These are phyloP conservation scores for Poeciliopsis paucimaculata DNA, from an alignment of 2,797 vertebrate species.

Conservation along the genomic window DNA sequence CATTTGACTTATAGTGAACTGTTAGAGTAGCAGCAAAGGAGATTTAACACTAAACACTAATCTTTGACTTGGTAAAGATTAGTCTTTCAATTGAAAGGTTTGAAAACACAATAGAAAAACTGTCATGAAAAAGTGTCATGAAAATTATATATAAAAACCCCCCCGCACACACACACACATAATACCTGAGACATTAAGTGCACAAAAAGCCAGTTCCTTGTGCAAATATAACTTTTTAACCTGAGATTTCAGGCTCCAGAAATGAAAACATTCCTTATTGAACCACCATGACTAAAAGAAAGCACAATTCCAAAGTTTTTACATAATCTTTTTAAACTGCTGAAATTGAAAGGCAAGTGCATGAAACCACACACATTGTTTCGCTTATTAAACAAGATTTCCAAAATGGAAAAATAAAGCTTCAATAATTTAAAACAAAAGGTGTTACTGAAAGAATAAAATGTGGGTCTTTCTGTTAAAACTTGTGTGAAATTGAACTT, in stretches of 20 bases:
- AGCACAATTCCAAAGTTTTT: background rate
- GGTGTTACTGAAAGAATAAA: background rate
- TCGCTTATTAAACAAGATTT: background rate
- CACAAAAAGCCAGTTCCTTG: background rate
- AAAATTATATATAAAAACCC: background rate
- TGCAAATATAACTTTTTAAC: background rate
- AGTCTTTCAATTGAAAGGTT: background rate
- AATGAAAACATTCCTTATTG: background rate
- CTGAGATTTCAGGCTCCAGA: background rate
- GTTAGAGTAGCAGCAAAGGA: background rate
- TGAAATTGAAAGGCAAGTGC: background rate
- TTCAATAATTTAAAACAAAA: background rate
- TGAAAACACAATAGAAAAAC: background rate
- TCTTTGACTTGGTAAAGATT: background rate
- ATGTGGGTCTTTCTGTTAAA: background rate
- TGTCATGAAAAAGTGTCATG: background rate
- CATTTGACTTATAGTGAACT: background rate
- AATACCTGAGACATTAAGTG: background rate
- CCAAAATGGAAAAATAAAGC: background rate
- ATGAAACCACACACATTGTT: background rate
- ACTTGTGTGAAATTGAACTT: background rate
- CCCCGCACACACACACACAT: too few species aligned
- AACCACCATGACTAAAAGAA: background rate
- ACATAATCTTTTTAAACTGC: background rate
- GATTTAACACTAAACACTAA: background rate